phyloP scores from a whole-genome alignment of 92 coral and sea anemone genomes.

The Epizoanthus ramosus region DNA sequence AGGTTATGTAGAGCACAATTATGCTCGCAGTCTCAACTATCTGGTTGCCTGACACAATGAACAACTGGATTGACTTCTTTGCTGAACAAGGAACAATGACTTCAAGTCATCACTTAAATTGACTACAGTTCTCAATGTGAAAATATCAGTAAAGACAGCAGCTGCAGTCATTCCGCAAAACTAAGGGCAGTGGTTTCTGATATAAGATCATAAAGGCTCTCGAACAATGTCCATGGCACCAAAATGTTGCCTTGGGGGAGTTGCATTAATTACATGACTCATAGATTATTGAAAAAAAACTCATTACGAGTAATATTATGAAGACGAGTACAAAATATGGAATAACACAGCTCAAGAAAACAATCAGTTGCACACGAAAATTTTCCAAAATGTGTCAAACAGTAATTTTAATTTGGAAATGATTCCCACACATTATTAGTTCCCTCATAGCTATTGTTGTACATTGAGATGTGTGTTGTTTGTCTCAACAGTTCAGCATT shows the following conservation, averaged over 20 bases:
- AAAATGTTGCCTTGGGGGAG: constrained; percentile 13
- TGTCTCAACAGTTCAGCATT: too few species aligned
- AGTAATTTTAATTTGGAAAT: too few species aligned
- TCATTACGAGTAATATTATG: constrained; percentile 15
- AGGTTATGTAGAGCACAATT: constrained; percentile 48
- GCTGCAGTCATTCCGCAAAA: constrained; percentile 6
- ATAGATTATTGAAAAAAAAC: constrained; percentile 28
- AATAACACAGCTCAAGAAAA: constrained; percentile 42
- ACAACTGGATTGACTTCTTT: constrained; percentile 42
- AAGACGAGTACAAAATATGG: constrained; percentile 12
- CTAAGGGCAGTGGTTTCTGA: constrained; percentile 17
- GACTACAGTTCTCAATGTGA: constrained; percentile 26
- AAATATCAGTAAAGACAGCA: constrained; percentile 29
- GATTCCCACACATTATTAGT: too few species aligned
- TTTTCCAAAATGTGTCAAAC: neutral
- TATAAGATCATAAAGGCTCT: constrained; percentile 8
- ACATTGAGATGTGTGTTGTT: too few species aligned
- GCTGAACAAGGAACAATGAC: constrained; percentile 51
- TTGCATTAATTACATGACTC: constrained; percentile 21
- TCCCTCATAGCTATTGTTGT: too few species aligned
- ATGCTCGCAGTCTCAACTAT: constrained; percentile 30
- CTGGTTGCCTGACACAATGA: constrained; percentile 45
- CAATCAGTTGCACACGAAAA: constrained; percentile 47
- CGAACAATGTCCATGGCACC: constrained; percentile 16
- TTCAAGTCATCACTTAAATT: constrained; percentile 42